Conservation (phyloP, 2,113 vertebrate genomes). For the Calyptomena viridis region DNA sequence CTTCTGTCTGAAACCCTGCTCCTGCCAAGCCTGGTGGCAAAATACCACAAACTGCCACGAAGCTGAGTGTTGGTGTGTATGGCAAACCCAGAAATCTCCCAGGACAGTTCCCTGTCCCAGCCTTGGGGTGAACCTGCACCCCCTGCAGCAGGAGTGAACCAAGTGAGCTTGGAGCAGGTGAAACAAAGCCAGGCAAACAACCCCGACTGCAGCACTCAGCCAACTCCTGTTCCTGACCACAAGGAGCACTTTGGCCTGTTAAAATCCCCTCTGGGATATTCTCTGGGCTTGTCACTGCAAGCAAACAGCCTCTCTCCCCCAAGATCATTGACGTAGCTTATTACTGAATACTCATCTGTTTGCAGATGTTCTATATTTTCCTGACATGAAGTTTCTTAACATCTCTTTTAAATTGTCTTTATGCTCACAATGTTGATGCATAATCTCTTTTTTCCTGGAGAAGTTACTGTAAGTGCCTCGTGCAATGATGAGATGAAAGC, state of each 20-base stretch:
- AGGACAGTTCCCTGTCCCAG: neutral
- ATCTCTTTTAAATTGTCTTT: constrained; percentile 70
- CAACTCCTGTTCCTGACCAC: neutral
- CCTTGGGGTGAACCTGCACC: neutral
- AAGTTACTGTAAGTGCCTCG: constrained; percentile 62
- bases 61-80: neutral
- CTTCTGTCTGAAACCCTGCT: neutral
- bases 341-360: constrained; percentile 42
- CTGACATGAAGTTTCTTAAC: constrained; percentile 72
- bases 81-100: neutral
- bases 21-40: neutral
- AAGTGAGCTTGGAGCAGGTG: neutral
- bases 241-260: neutral
- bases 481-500: constrained; percentile 63
- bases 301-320: constrained; percentile 13
- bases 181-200: neutral
- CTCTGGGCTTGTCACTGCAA: constrained; percentile 22
- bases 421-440: constrained; percentile 67
- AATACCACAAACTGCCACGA: neutral
- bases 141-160: neutral
- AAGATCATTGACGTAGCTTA: constrained; percentile 19
- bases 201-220: fast-evolving
- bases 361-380: constrained; percentile 68
- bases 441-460: constrained; percentile 63
- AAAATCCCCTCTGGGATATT: neutral